Conservation (phyloP, 2,888 invertebrate genomes). For the Heliconius hortense region DNA sequence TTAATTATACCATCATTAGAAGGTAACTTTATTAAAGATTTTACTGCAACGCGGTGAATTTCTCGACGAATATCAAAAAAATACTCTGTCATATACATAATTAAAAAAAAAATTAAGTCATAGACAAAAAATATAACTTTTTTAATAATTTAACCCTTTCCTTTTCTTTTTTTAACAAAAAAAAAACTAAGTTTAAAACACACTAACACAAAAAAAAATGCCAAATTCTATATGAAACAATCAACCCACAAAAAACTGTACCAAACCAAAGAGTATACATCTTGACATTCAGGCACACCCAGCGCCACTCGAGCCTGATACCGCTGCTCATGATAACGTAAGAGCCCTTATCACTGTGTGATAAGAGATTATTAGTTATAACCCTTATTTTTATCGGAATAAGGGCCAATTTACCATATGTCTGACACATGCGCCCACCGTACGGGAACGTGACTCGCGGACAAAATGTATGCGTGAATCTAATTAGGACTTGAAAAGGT, state of each 20-base stretch:
- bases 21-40: too few relatives aligned
- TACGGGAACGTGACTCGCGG: conserved; percentile 38
- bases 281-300: conserved; percentile 43
- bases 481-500: conserved; percentile 39
- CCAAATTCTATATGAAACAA: conserved; percentile 27
- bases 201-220: not conserved
- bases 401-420: conserved; percentile 29
- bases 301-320: conserved; percentile 41
- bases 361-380: conserved; percentile 39
- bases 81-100: too few relatives aligned
- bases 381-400: conserved; percentile 25
- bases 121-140: too few relatives aligned
- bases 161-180: not conserved
- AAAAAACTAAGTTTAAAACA: not conserved
- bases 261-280: conserved; percentile 39
- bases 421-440: conserved; percentile 32
- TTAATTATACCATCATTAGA: too few relatives aligned
- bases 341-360: conserved; percentile 35
- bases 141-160: too few relatives aligned
- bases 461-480: conserved; percentile 41
- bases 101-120: too few relatives aligned
- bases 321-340: conserved; percentile 42
- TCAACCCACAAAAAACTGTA: conserved; percentile 34
- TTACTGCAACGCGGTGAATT: too few relatives aligned
- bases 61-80: too few relatives aligned